Evolutionary conservation across 2,797 vertebrate species (phyloP).

Genomic region (Catharus ustulatus): DNA sequence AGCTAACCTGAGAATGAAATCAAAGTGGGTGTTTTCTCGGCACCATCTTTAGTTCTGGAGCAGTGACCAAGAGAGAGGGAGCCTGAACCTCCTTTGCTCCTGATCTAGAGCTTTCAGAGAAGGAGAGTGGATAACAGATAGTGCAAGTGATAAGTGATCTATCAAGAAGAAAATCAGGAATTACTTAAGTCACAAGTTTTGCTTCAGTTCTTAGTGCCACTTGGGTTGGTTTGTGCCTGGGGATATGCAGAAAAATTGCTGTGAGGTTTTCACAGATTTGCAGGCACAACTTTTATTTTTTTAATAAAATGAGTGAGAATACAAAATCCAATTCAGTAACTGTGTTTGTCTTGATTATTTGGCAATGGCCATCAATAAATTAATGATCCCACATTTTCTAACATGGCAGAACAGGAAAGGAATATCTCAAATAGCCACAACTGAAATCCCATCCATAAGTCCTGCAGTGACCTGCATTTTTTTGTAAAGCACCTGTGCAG

Average conservation of each 20-base stretch:
- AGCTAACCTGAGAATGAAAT: background rate
- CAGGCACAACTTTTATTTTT: background rate
- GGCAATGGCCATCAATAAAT: background rate
- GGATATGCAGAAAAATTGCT: background rate
- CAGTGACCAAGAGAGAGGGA: background rate
- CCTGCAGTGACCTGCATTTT: background rate
- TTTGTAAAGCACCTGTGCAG: background rate
- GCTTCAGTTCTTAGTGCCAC: background rate
- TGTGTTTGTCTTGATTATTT: background rate
- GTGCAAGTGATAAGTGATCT: background rate
- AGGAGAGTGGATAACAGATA: background rate
- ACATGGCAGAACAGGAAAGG: background rate
- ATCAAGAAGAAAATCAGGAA: background rate
- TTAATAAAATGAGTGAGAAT: background rate
- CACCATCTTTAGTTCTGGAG: background rate
- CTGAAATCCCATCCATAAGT: background rate
- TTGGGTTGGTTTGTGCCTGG: background rate
- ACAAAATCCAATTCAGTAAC: background rate
- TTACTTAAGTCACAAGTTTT: accelerated
- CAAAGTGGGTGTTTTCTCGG: background rate
- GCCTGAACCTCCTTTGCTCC: background rate
- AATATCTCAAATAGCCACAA: background rate
- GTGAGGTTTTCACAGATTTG: background rate
- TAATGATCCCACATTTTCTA: background rate
- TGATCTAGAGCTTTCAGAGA: background rate